A percentile compares a stretch with the other conserved stretches of the same genome.
Conservation (phyloP, 2,888 invertebrate genomes). For the Oscheius onirici region DNA sequence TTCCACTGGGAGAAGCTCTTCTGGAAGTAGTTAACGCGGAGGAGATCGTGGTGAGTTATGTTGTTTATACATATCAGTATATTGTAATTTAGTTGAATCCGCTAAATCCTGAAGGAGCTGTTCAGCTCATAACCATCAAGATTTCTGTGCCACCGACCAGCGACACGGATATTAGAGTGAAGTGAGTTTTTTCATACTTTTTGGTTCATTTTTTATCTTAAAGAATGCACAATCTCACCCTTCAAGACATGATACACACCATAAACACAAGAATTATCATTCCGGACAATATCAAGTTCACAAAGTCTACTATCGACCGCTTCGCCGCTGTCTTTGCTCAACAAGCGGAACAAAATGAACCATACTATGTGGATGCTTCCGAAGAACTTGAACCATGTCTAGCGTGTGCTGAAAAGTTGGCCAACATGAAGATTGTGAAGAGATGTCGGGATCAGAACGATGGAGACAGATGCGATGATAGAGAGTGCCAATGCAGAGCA, state of each 20-base stretch:
- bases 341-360: conserved; percentile 23
- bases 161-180: conserved; percentile 6
- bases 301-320: conserved; percentile 83
- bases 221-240: conserved; percentile 19
- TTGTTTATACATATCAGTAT: conserved; percentile 70
- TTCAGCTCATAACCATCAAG: conserved; percentile 18
- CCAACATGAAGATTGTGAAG: conserved; percentile 73
- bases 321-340: conserved; percentile 79
- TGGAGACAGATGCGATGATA: not conserved
- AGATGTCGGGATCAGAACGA: conserved; percentile 62
- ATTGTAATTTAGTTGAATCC: conserved; percentile 72
- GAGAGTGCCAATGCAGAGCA: conserved; percentile 18
- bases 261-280: conserved; percentile 80
- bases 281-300: conserved; percentile 80
- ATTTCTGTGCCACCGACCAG: not conserved
- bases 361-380: conserved; percentile 8
- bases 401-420: conserved; percentile 37
- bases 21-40: conserved; percentile 9
- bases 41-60: conserved; percentile 6
- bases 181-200: conserved; percentile 1
- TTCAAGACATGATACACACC: conserved; percentile 82
- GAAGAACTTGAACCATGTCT: conserved; percentile 39
- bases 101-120: conserved; percentile 24
- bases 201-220: not conserved
- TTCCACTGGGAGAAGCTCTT: conserved; percentile 3